Evolutionary conservation across 2,797 vertebrate species (phyloP).

Genomic region (Tadarida brasiliensis): DNA sequence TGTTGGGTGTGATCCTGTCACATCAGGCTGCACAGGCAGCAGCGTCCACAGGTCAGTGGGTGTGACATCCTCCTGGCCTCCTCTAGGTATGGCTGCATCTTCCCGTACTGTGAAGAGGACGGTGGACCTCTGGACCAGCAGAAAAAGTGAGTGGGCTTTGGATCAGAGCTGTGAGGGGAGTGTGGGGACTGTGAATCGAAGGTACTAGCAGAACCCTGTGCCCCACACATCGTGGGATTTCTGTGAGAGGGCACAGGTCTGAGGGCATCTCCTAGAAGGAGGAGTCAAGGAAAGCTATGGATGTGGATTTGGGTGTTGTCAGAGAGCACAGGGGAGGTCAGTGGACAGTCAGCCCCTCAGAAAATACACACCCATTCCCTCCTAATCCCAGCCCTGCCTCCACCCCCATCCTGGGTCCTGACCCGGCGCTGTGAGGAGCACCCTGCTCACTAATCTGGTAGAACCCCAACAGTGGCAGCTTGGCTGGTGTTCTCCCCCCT

Average conservation of each 20-base stretch:
- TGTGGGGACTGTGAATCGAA: not conserved
- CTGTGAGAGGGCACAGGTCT: too few relatives aligned
- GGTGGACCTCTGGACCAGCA: slow-evolving; percentile 82
- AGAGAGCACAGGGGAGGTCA: not conserved
- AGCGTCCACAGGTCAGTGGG: too few relatives aligned
- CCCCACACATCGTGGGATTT: not conserved
- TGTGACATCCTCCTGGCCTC: not conserved
- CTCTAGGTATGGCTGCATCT: not conserved
- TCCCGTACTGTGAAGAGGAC: not conserved
- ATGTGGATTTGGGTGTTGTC: too few relatives aligned
- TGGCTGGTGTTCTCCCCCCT: not conserved
- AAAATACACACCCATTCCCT: not conserved
- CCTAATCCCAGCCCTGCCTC: not conserved
- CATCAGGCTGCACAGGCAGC: not conserved
- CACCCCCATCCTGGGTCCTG: not conserved
- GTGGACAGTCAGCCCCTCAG: not conserved
- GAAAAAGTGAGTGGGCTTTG: not conserved
- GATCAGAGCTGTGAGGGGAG: too few relatives aligned
- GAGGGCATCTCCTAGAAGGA: not conserved
- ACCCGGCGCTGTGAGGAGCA: not conserved
- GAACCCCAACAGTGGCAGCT: not conserved
- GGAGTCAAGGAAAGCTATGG: not conserved
- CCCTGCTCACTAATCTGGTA: too few relatives aligned
- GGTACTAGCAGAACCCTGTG: too few relatives aligned
- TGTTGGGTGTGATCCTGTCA: not conserved